Percentiles rank a stretch among this genome's conserved stretches.
Conservation (phyloP, 2,113 vertebrate genomes). For the Sinocyclocheilus grahami region DNA sequence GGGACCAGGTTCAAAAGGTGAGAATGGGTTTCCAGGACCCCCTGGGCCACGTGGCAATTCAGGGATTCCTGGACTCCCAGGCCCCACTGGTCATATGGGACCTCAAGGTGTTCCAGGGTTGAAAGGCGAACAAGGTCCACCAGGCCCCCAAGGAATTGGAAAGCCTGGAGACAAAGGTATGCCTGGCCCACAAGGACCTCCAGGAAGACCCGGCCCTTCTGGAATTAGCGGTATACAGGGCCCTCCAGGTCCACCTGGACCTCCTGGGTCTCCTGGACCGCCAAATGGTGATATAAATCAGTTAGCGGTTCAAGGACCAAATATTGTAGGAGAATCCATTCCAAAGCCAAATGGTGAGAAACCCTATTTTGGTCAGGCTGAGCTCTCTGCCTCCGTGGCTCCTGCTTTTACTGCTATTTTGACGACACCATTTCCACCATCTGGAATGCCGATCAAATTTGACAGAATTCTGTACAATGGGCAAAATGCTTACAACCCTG, state of each 20-base stretch:
- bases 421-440: conserved; percentile 91
- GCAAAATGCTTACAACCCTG: conserved; percentile 91
- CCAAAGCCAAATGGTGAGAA: conserved; percentile 84
- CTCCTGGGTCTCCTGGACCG: conserved; percentile 80
- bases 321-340: conserved; percentile 84
- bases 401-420: conserved; percentile 97
- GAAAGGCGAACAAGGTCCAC: conserved; percentile 87
- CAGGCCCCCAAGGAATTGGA: conserved; percentile 84
- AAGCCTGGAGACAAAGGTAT: conserved; percentile 82
- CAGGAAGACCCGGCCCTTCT: conserved; percentile 83
- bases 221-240: conserved; percentile 86
- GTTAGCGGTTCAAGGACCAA: conserved; percentile 80
- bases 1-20: conserved; percentile 83
- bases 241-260: conserved; percentile 81
- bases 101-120: conserved; percentile 89
- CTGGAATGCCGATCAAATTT: conserved; percentile 94
- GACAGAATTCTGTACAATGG: conserved; percentile 97
- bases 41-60: conserved; percentile 89
- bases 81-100: conserved; percentile 91
- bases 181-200: conserved; percentile 87
- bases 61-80: conserved; percentile 92
- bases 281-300: conserved; percentile 82
- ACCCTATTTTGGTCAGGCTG: conserved; percentile 82
- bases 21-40: conserved; percentile 84
- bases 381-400: conserved; percentile 82